phyloP scores from a whole-genome alignment of 2,797 vertebrate species.

The Sebastes steindachneri region DNA sequence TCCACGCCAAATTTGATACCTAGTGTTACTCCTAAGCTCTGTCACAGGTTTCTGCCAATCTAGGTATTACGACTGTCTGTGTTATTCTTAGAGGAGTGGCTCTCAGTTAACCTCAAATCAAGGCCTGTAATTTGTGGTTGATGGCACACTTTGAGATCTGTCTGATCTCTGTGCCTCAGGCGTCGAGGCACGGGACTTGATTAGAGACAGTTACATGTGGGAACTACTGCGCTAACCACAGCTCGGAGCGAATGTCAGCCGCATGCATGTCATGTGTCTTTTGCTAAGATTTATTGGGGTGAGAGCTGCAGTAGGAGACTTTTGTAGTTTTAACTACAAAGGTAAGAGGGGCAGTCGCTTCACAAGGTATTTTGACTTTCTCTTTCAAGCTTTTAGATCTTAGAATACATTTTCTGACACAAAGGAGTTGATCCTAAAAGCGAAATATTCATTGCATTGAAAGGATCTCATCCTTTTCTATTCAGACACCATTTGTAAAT shows the following conservation, averaged over 20 bases:
- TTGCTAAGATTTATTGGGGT: slow-evolving; percentile 58
- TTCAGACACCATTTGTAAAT: neutral
- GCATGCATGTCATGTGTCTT: slow-evolving; percentile 72
- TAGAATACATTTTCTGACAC: slow-evolving; percentile 23
- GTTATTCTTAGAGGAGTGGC: slow-evolving; percentile 86
- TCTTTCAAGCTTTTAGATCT: slow-evolving; percentile 43
- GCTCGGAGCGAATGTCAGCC: slow-evolving; percentile 74
- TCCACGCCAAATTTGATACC: slow-evolving; percentile 63
- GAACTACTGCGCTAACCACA: slow-evolving; percentile 85
- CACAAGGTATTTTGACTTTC: slow-evolving; percentile 36
- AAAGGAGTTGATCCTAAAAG: slow-evolving; percentile 14
- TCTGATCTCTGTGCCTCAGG: slow-evolving; percentile 86
- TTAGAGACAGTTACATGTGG: slow-evolving; percentile 88
- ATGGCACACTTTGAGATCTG: slow-evolving; percentile 88
- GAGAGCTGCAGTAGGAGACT: slow-evolving; percentile 32
- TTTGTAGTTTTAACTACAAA: slow-evolving; percentile 61
- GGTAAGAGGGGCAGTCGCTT: slow-evolving; percentile 20
- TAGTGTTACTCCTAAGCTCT: slow-evolving; percentile 66
- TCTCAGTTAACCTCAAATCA: slow-evolving; percentile 89
- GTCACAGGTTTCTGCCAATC: slow-evolving; percentile 78
- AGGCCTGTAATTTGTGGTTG: slow-evolving; percentile 90
- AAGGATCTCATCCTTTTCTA: neutral
- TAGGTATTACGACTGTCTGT: slow-evolving; percentile 83
- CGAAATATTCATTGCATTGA: neutral
- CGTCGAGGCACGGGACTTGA: slow-evolving; percentile 81